Evolutionary conservation across 1,140 invertebrate species (phyloP).

Genomic region (Diorhabda elongata): DNA sequence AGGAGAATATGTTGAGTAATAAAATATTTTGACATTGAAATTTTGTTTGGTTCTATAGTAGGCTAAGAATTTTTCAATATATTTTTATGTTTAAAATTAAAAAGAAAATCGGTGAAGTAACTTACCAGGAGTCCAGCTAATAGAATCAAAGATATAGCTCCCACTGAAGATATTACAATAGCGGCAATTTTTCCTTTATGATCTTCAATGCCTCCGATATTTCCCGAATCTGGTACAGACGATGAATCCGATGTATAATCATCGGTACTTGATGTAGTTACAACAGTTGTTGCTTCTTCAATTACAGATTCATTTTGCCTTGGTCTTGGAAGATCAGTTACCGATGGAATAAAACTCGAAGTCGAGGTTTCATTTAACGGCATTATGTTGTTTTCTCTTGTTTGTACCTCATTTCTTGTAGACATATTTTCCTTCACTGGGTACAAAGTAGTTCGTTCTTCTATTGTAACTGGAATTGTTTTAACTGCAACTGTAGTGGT

Average conservation of each 20-base stretch:
- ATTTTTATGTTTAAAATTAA: not conserved
- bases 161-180: slow-evolving; percentile 53
- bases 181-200: slow-evolving; percentile 51
- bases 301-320: no score
- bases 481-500: no score
- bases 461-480: no score
- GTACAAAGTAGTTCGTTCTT: no score
- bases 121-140: slow-evolving; percentile 64
- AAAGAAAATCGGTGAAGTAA: slow-evolving; percentile 13
- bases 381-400: not conserved
- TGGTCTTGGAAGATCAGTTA: no score
- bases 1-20: no score
- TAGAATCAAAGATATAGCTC: slow-evolving; percentile 55
- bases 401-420: not conserved
- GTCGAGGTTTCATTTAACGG: no score
- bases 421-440: not conserved
- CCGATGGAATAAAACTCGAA: no score
- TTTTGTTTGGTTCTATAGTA: no score
- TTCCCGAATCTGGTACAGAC: slow-evolving; percentile 14
- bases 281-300: not conserved
- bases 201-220: slow-evolving; percentile 13
- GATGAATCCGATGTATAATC: slow-evolving; percentile 12
- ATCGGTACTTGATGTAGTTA: slow-evolving; percentile 10
- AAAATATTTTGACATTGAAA: no score
- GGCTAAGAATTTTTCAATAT: no score